Evolutionary conservation across 2,113 vertebrate genomes (phyloP).

Genomic region (Myrmecobius fasciatus): DNA sequence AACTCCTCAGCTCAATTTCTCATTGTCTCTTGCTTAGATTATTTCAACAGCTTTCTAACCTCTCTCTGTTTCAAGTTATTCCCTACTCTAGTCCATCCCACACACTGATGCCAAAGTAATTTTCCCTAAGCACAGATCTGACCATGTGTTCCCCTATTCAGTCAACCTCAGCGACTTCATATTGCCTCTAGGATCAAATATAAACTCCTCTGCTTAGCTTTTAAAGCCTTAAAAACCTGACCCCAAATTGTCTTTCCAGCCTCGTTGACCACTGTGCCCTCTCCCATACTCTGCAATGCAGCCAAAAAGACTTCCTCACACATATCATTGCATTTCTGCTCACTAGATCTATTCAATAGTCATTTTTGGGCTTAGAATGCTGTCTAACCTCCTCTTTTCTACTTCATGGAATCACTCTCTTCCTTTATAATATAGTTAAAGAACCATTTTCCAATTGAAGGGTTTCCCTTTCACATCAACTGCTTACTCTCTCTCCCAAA

Average conservation of each 20-base stretch:
- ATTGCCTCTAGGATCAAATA: neutral
- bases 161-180: neutral
- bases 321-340: neutral
- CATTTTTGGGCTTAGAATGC: neutral
- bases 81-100: neutral
- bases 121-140: neutral
- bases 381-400: neutral
- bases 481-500: neutral
- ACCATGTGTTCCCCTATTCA: neutral
- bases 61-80: neutral
- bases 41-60: neutral
- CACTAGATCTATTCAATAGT: neutral
- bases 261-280: neutral
- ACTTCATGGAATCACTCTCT: neutral
- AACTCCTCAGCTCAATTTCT: neutral
- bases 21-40: neutral
- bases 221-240: neutral
- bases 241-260: neutral
- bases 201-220: neutral
- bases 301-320: neutral
- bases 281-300: neutral
- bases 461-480: neutral
- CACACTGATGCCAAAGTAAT: neutral
- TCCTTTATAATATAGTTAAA: neutral
- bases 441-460: neutral